These are phyloP conservation scores for Mamestra brassicae DNA, from an alignment of 2,888 invertebrate species.

Conservation along the genomic window DNA sequence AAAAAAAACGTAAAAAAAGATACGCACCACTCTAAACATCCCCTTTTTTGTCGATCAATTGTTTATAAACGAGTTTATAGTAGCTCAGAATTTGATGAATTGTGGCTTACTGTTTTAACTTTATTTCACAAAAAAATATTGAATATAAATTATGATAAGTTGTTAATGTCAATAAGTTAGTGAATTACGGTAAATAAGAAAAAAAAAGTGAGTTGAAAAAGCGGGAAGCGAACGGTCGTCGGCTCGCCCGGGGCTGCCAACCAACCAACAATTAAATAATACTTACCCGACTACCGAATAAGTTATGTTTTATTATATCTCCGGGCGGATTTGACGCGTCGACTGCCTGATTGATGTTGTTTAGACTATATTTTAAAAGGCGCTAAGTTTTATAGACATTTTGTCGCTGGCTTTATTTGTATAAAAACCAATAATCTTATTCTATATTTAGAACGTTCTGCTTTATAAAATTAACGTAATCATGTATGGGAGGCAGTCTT, in stretches of 20 bases:
- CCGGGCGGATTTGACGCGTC: slow-evolving; percentile 86
- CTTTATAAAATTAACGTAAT: slow-evolving; percentile 12
- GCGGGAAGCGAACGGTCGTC: slow-evolving; percentile 73
- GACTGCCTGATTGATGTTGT: slow-evolving; percentile 84
- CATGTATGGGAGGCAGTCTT: not conserved
- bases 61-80: slow-evolving; percentile 85
- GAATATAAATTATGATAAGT: slow-evolving; percentile 51
- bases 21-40: slow-evolving; percentile 88
- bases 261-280: slow-evolving; percentile 89
- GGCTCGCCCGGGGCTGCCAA: slow-evolving; percentile 79
- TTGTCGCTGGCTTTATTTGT: slow-evolving; percentile 65
- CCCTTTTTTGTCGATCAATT: slow-evolving; percentile 85
- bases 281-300: slow-evolving; percentile 89
- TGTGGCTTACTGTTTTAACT: slow-evolving; percentile 78
- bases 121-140: slow-evolving; percentile 48
- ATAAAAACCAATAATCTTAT: slow-evolving; percentile 19
- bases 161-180: slow-evolving; percentile 68
- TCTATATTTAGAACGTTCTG: not conserved
- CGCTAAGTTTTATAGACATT: slow-evolving; percentile 72
- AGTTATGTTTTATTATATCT: slow-evolving; percentile 86
- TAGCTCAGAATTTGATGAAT: slow-evolving; percentile 80
- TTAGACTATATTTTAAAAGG: slow-evolving; percentile 74
- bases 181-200: slow-evolving; percentile 71
- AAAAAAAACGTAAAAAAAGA: slow-evolving; percentile 85
- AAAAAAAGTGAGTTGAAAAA: slow-evolving; percentile 68